Percentiles rank a stretch among this genome's conserved stretches.
Conservation (phyloP, 2,888 invertebrate species). For the Archips crataeganus region DNA sequence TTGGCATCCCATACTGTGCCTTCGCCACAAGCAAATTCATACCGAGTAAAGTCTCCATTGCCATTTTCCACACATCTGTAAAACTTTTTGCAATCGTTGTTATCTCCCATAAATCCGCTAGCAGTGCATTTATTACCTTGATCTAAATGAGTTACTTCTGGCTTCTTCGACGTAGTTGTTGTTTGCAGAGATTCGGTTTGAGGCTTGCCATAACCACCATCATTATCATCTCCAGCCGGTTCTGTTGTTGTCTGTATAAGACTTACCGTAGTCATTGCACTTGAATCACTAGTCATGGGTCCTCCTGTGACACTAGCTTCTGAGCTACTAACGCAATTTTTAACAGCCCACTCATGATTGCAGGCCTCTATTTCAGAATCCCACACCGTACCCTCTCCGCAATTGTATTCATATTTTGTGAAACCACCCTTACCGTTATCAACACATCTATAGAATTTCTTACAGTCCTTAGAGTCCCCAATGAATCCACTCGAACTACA, state of each 20-base stretch:
- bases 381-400: constrained; percentile 87
- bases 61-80: constrained; percentile 90
- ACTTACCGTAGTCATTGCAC: constrained; percentile 42
- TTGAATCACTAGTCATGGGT: constrained; percentile 34
- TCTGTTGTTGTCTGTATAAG: constrained; percentile 47
- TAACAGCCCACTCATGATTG: constrained; percentile 84
- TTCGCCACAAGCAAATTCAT: constrained; percentile 90
- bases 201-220: constrained; percentile 53
- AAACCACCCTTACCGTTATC: constrained; percentile 75
- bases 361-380: constrained; percentile 85
- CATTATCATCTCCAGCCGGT: constrained; percentile 44
- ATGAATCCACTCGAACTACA: constrained; percentile 86
- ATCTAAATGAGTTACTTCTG: constrained; percentile 39
- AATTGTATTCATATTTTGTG: constrained; percentile 84
- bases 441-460: constrained; percentile 89
- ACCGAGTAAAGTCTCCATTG: constrained; percentile 86
- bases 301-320: constrained; percentile 10
- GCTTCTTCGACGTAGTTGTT: constrained; percentile 41
- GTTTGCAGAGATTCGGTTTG: constrained; percentile 38
- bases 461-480: constrained; percentile 84
- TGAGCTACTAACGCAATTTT: constrained; percentile 46
- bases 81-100: constrained; percentile 90
- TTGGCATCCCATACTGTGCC: constrained; percentile 92
- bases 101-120: constrained; percentile 90
- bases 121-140: constrained; percentile 66